phyloP scores from a whole-genome alignment of 2,888 invertebrate genomes.

The Caenorhabditis afra region DNA sequence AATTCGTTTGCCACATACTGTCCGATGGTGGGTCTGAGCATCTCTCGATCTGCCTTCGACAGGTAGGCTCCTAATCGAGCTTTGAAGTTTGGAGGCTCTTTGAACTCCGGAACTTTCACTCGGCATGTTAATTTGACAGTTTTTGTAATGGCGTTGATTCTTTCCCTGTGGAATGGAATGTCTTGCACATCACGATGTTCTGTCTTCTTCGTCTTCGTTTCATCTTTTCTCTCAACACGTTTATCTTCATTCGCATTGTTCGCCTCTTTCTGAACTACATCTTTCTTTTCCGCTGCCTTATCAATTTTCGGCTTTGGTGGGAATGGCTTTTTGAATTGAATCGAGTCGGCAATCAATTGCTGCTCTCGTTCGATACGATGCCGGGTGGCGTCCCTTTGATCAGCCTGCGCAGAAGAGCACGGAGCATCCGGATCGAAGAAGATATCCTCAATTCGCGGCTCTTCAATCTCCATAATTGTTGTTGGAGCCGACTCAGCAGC shows the following conservation, averaged over 20 bases:
- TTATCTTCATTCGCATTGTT: no score
- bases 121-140: background rate
- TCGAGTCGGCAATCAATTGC: constrained; percentile 18
- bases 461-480: background rate
- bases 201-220: no score
- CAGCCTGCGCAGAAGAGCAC: constrained; percentile 44
- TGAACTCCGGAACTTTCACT: background rate
- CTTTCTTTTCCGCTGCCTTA: no score
- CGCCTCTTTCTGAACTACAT: no score
- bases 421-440: constrained; percentile 32
- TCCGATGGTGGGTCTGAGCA: background rate
- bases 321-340: background rate
- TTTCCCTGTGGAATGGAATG: no score
- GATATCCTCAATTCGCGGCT: constrained; percentile 14
- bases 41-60: background rate
- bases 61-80: background rate
- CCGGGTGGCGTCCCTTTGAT: constrained; percentile 2
- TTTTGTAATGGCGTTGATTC: background rate
- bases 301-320: background rate
- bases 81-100: background rate
- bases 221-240: no score
- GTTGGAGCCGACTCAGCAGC: background rate
- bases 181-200: no score
- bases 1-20: constrained; percentile 25
- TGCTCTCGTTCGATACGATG: constrained; percentile 26